These are phyloP conservation scores for Takifugu bimaculatus DNA, from an alignment of 2,113 vertebrate genomes.

Conservation along the genomic window DNA sequence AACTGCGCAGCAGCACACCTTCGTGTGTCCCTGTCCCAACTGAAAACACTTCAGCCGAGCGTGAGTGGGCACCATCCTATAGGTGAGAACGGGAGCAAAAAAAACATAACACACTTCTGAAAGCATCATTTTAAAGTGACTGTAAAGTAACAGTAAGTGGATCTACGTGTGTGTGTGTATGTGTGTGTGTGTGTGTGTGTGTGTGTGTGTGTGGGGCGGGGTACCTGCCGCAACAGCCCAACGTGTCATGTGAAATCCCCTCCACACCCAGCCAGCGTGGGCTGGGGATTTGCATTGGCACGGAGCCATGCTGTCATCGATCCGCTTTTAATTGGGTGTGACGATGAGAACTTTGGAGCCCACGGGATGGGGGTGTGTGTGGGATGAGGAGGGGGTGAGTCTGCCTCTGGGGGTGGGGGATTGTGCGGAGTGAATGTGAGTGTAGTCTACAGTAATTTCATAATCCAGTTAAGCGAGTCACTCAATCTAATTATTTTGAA, in stretches of 20 bases:
- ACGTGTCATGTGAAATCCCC: constrained; percentile 61
- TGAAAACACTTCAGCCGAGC: constrained; percentile 19
- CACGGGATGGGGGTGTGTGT: neutral
- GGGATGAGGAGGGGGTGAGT: neutral
- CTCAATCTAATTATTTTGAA: neutral
- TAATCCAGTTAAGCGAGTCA: constrained; percentile 16
- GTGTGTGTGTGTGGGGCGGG: neutral
- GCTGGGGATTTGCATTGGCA: constrained; percentile 71
- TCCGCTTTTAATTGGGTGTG: constrained; percentile 70
- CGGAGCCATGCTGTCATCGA: constrained; percentile 57
- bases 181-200: constrained; percentile 4
- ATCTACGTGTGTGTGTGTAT: constrained; percentile 2
- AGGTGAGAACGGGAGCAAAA: neutral
- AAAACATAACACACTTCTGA: neutral
- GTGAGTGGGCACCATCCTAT: neutral
- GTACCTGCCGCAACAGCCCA: constrained; percentile 15
- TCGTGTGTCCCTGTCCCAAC: constrained; percentile 19
- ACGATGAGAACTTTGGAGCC: constrained; percentile 57
- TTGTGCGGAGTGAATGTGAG: neutral
- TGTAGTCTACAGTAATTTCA: constrained; percentile 19
- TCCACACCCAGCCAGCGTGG: constrained; percentile 51
- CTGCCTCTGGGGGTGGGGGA: no score
- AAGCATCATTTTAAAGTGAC: no score
- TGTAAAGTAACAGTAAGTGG: no score
- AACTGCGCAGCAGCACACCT: constrained; percentile 29